phyloP scores from a whole-genome alignment of 1,140 invertebrate genomes.

The Drosophila novamexicana region DNA sequence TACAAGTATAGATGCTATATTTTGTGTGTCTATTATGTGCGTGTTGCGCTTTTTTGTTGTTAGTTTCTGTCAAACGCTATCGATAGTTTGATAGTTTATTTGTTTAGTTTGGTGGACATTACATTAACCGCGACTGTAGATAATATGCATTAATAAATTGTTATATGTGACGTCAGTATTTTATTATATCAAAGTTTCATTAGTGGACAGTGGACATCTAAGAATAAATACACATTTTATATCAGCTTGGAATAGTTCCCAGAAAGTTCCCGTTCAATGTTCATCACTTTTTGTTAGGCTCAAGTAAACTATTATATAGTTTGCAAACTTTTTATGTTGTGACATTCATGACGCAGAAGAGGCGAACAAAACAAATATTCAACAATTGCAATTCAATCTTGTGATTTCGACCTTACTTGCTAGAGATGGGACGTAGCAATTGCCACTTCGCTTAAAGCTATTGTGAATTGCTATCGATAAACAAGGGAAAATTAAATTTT shows the following conservation, averaged over 20 bases:
- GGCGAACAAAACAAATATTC: neutral
- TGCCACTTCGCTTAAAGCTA: neutral
- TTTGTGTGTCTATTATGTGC: constrained; percentile 48
- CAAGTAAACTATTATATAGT: too few species aligned
- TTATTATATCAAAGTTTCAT: too few species aligned
- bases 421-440: neutral
- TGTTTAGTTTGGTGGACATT: too few species aligned
- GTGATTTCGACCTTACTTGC: neutral
- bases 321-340: too few species aligned
- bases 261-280: too few species aligned
- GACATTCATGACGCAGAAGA: neutral
- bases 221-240: too few species aligned
- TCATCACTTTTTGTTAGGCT: too few species aligned
- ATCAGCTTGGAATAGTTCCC: too few species aligned
- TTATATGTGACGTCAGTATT: neutral
- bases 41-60: constrained; percentile 47
- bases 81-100: constrained; percentile 19
- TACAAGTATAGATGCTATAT: constrained; percentile 13
- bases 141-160: too few species aligned
- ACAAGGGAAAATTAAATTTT: constrained; percentile 2
- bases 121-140: neutral
- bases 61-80: constrained; percentile 26
- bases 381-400: neutral
- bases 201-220: too few species aligned
- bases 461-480: constrained; percentile 26